Percentiles rank a stretch among this genome's conserved stretches.
Evolutionary conservation across 30 jellyfish, hydroid and myxozoan genomes (phyloP).

Genomic region (Hydractinia echinata): DNA sequence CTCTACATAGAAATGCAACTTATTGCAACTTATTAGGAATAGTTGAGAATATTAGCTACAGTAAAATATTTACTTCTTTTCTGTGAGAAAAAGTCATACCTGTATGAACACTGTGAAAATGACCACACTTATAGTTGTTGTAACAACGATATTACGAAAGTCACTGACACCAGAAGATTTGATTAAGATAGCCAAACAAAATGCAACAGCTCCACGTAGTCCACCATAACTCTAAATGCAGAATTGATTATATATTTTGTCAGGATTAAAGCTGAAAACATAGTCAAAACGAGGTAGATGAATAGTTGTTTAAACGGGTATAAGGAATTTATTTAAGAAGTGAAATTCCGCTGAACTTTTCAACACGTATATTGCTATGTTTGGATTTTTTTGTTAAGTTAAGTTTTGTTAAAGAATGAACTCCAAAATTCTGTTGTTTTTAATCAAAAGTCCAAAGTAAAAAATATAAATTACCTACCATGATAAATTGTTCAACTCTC

Average conservation of each 20-base stretch:
- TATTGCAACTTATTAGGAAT: too few species aligned
- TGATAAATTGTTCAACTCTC: constrained; percentile 77
- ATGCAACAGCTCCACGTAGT: constrained; percentile 98
- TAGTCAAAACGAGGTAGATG: too few species aligned
- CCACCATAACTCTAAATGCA: constrained; percentile 86
- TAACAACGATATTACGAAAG: constrained; percentile 52
- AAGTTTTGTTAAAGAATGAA: neutral
- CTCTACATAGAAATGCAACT: too few species aligned
- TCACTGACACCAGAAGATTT: constrained; percentile 11
- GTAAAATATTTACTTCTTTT: neutral
- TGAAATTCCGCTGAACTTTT: too few species aligned
- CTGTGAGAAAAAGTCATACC: constrained; percentile 30
- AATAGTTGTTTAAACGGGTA: too few species aligned
- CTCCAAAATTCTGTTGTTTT: neutral
- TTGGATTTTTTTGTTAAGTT: neutral
- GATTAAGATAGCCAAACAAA: constrained; percentile 74
- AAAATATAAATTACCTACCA: constrained; percentile 44
- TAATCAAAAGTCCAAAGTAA: neutral
- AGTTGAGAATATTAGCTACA: too few species aligned
- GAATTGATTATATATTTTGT: too few species aligned
- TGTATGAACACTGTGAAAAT: constrained; percentile 85
- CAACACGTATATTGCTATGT: too few species aligned
- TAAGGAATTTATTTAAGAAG: neutral
- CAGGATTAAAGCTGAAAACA: too few species aligned
- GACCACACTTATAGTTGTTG: constrained; percentile 81